Conservation (phyloP, 2,797 vertebrate species). For the Dicrostonyx torquatus region DNA sequence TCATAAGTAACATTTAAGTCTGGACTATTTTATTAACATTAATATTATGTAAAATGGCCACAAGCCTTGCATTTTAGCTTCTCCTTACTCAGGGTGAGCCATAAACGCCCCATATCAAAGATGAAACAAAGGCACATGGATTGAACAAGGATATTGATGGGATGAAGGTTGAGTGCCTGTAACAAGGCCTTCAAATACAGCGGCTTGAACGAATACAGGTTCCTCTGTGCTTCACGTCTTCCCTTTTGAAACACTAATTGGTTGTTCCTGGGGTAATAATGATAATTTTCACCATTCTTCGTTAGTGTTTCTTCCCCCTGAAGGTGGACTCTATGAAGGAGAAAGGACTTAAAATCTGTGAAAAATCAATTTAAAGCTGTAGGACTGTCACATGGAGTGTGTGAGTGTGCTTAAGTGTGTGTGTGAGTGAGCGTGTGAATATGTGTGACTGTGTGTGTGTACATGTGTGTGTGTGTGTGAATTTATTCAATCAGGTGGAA, state of each 20-base stretch:
- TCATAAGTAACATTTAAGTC: not conserved
- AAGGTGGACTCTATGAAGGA: not conserved
- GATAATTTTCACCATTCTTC: not conserved
- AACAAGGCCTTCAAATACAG: not conserved
- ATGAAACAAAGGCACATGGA: not conserved
- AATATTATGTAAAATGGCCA: not conserved
- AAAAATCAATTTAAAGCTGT: not conserved
- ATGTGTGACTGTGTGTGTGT: not conserved
- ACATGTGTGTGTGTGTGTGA: not conserved
- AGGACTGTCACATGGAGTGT: not conserved
- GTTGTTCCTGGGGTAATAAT: not conserved
- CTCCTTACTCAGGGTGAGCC: not conserved
- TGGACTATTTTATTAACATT: not conserved
- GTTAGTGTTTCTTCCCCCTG: not conserved
- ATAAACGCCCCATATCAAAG: not conserved
- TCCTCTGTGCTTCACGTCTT: rapidly evolving
- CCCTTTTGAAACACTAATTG: not conserved
- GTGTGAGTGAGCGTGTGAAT: not conserved
- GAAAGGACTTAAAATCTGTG: not conserved
- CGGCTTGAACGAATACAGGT: not conserved
- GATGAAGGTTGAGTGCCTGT: not conserved
- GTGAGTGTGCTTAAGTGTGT: not conserved
- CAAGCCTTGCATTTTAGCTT: not conserved
- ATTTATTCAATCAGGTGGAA: not conserved
- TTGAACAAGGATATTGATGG: not conserved